A percentile compares a stretch with the other conserved stretches of the same genome.
phyloP scores from a whole-genome alignment of 2,888 invertebrate genomes.

The Tenthredo mesomela region DNA sequence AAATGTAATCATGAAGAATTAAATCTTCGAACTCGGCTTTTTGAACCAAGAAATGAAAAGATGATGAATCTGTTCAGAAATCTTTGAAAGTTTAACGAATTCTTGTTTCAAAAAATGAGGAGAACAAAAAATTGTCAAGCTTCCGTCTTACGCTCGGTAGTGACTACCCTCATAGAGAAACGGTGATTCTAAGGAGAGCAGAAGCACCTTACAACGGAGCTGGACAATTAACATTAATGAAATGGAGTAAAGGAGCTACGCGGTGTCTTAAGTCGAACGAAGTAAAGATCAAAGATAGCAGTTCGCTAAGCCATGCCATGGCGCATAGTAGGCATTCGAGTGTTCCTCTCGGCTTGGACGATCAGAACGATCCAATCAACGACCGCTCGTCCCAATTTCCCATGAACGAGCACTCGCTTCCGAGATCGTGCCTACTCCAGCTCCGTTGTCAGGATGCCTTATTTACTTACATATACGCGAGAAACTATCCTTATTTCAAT shows the following conservation, averaged over 20 bases:
- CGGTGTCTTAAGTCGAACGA: slow-evolving; percentile 60
- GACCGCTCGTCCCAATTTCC: slow-evolving; percentile 27
- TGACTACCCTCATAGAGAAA: slow-evolving; percentile 22
- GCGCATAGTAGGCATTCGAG: slow-evolving; percentile 45
- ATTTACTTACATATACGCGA: slow-evolving; percentile 13
- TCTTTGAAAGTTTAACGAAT: not conserved
- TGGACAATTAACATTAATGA: slow-evolving; percentile 73
- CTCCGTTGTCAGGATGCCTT: slow-evolving; percentile 7
- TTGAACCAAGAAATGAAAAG: not conserved
- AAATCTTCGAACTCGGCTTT: not conserved
- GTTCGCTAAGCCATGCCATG: slow-evolving; percentile 42
- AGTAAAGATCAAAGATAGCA: slow-evolving; percentile 59
- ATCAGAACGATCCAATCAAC: slow-evolving; percentile 40
- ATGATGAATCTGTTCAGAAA: not conserved
- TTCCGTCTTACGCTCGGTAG: slow-evolving; percentile 26
- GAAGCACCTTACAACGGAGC: slow-evolving; percentile 56
- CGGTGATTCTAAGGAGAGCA: slow-evolving; percentile 34
- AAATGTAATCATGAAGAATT: not conserved
- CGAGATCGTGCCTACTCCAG: slow-evolving; percentile 41
- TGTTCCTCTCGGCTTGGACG: slow-evolving; percentile 42
- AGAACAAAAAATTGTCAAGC: slow-evolving; percentile 7
- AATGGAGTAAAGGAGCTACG: slow-evolving; percentile 67
- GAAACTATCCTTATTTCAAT: slow-evolving; percentile 22
- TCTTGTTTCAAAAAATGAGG: not conserved
- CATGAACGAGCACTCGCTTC: slow-evolving; percentile 19